Evolutionary conservation across 2,888 invertebrate genomes (phyloP), one percentile per base, ranked within the genome.

Genomic region (Diplolepis rosae): DNA sequence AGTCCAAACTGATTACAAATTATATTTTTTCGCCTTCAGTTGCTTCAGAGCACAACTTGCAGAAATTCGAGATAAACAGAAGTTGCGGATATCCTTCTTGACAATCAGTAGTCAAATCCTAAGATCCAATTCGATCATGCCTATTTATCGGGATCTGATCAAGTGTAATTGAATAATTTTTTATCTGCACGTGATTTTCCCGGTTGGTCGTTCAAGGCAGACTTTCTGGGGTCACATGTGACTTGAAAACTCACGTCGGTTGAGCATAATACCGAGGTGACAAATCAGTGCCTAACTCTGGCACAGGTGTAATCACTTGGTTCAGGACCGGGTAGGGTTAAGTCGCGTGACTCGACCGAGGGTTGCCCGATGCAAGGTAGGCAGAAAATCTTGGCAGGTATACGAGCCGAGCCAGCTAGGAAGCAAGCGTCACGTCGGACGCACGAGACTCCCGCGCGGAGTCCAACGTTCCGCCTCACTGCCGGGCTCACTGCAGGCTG

Each of bases 401-500:
- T 69, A 9, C 27, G 28, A 28, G 30, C 35, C 61, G 50, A 48
- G 70, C 52, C 52, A 70, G 66, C 27, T 50, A 65, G 48, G 11
- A 28, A 27, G 65, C 68, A 66, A 68, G 68, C 71, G 71, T 67
- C 52, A 54, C 30, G 71, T 70, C 56, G 54, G 68, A 72, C 68
- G 68, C 85, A 85, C 84, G 85, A 87, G 86, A 87, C 85, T 86
- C 84, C 85, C 84, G 87, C 85, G 85, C 87, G 85, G 85, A 85
- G 86, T 83, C 82, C 84, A 86, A 86, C 85, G 86, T 86, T 85
- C 85, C 85, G 85, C 85, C 86, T 86, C 85, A 87, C 87, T 87
- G 86, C 87, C 84, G 87, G 85, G 87, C 86, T 87, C 87, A 86
- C 86, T 87, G 87, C 87, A 87, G 86, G 82, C 84, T 83, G 84